Evolutionary conservation across 2,113 vertebrate species (phyloP).

Genomic region (Corythornis vintsioides): DNA sequence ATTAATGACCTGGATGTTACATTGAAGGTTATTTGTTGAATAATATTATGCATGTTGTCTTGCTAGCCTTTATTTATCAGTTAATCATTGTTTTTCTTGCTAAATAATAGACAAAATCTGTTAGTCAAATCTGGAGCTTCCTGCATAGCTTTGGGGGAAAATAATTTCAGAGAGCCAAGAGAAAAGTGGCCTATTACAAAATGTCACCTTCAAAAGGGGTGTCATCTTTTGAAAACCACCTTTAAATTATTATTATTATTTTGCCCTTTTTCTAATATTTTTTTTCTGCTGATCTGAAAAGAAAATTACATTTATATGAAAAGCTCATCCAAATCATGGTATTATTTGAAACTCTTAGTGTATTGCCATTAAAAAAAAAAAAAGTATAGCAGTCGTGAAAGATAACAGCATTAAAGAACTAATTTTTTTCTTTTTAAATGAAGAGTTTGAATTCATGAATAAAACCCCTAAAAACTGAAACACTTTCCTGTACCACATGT

Average conservation of each 20-base stretch:
- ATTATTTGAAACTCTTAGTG: not conserved
- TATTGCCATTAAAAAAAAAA: not conserved
- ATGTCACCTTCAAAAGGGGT: not conserved
- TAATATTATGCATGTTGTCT: not conserved
- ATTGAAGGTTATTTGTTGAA: not conserved
- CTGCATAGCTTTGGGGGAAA: not conserved
- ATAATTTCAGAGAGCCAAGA: not conserved
- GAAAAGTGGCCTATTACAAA: not conserved
- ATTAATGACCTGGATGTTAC: not conserved
- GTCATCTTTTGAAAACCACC: not conserved
- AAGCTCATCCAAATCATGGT: not conserved
- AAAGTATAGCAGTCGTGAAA: not conserved
- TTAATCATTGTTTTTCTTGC: not conserved
- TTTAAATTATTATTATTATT: not conserved
- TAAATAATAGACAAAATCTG: not conserved
- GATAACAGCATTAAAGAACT: not conserved
- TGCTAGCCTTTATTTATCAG: not conserved
- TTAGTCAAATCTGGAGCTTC: not conserved
- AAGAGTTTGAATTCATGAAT: not conserved
- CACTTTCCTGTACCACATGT: not conserved
- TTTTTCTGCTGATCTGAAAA: not conserved
- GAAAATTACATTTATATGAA: not conserved
- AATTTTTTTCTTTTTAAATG: not conserved
- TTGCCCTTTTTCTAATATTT: not conserved
- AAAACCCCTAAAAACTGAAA: not conserved